Evolutionary conservation across 2,888 invertebrate species (phyloP).

Genomic region (Eumerus sabulonum): DNA sequence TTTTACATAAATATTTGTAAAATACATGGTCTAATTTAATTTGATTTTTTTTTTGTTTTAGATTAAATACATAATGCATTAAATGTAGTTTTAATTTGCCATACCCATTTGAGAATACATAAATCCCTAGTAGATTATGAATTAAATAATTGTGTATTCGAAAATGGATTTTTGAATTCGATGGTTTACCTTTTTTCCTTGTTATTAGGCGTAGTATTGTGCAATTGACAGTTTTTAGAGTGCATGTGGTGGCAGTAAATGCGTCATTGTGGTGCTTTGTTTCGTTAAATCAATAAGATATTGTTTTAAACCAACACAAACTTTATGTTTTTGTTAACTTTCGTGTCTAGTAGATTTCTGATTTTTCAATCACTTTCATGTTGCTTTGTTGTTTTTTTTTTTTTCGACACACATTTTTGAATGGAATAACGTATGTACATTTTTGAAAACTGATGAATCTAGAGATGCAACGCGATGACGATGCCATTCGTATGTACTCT

Average conservation of each 20-base stretch:
- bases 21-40: too few relatives aligned
- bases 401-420: too few relatives aligned
- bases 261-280: conserved; percentile 49
- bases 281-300: conserved; percentile 11
- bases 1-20: neutral
- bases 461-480: conserved; percentile 40
- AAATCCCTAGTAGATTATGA: conserved; percentile 34
- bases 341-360: too few relatives aligned
- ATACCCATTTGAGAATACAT: conserved; percentile 26
- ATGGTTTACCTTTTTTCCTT: conserved; percentile 12
- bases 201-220: conserved; percentile 41
- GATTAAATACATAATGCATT: conserved; percentile 49
- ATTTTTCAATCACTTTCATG: too few relatives aligned
- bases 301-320: neutral
- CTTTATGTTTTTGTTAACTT: conserved; percentile 10
- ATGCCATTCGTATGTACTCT: conserved; percentile 55
- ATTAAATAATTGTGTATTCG: too few relatives aligned
- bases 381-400: too few relatives aligned
- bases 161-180: conserved; percentile 18
- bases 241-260: conserved; percentile 49
- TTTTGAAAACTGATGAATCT: conserved; percentile 15
- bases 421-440: conserved; percentile 11
- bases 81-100: conserved; percentile 60
- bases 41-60: conserved; percentile 21
- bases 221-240: conserved; percentile 39